phyloP scores from a whole-genome alignment of 2,113 vertebrate genomes.

The Erinaceus europaeus region DNA sequence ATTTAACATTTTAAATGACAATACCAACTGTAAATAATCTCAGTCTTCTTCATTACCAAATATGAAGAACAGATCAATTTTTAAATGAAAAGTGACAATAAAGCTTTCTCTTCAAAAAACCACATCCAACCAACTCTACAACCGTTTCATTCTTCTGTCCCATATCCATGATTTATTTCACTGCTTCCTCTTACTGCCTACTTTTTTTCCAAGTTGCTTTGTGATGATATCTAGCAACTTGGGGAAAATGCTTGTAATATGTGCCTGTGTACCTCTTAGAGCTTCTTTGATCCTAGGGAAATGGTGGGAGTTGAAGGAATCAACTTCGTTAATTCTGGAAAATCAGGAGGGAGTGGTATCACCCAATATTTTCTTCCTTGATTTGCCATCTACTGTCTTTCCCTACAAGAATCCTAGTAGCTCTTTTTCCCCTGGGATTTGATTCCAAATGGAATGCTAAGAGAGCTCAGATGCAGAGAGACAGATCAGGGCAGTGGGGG shows the following conservation, averaged over 20 bases:
- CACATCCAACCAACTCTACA: too few relatives aligned
- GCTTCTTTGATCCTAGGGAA: background rate
- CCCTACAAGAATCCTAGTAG: conserved; percentile 16
- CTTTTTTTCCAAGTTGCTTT: background rate
- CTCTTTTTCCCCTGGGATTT: conserved; percentile 33
- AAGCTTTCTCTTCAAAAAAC: too few relatives aligned
- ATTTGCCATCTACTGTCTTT: background rate
- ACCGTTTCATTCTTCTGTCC: background rate
- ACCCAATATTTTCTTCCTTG: background rate
- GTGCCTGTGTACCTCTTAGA: background rate
- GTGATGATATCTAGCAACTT: background rate
- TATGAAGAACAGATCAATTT: too few relatives aligned
- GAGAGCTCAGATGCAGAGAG: conserved; percentile 66
- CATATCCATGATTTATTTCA: fast-evolving
- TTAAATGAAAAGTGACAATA: too few relatives aligned
- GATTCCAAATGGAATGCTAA: conserved; percentile 69
- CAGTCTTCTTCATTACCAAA: too few relatives aligned
- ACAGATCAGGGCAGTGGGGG: conserved; percentile 50
- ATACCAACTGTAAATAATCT: too few relatives aligned
- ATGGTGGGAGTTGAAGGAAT: background rate
- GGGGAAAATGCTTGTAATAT: background rate
- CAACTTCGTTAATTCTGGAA: background rate
- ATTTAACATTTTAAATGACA: too few relatives aligned
- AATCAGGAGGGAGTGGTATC: background rate
- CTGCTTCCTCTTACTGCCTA: background rate